Conservation (phyloP, 2,797 vertebrate species). For the Taeniopygia guttata region DNA sequence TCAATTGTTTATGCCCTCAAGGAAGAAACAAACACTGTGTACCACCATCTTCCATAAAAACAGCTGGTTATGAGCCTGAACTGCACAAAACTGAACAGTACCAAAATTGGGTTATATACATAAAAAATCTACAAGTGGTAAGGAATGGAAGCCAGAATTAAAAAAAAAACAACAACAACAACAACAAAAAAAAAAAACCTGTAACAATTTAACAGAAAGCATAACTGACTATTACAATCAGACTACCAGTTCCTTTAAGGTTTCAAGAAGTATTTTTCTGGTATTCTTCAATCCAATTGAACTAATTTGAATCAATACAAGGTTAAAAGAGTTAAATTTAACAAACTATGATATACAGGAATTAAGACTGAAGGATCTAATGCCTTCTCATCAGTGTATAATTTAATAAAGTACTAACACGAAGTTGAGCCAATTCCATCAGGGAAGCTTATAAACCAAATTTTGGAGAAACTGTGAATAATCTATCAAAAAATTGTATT, state of each 20-base stretch:
- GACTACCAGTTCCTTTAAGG: background rate
- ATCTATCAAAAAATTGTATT: background rate
- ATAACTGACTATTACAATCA: background rate
- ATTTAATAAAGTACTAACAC: background rate
- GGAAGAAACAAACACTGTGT: background rate
- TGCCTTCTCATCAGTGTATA: background rate
- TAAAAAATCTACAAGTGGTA: background rate
- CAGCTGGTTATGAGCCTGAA: background rate
- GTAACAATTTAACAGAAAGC: background rate
- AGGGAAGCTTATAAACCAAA: background rate
- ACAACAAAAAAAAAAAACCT: background rate
- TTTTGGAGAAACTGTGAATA: background rate
- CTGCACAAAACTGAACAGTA: background rate
- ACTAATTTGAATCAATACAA: background rate
- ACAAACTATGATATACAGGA: background rate
- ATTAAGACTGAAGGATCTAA: background rate
- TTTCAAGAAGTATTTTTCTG: background rate
- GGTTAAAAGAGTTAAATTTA: background rate
- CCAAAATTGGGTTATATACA: background rate
- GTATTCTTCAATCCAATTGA: background rate
- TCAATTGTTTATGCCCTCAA: background rate
- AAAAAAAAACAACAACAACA: background rate
- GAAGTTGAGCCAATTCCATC: background rate
- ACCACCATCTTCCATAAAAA: background rate
- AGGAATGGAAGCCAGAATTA: background rate